These are phyloP conservation scores for Hydrozoanthus gracilis DNA, from an alignment of 92 coral and sea anemone species.

Conservation along the genomic window DNA sequence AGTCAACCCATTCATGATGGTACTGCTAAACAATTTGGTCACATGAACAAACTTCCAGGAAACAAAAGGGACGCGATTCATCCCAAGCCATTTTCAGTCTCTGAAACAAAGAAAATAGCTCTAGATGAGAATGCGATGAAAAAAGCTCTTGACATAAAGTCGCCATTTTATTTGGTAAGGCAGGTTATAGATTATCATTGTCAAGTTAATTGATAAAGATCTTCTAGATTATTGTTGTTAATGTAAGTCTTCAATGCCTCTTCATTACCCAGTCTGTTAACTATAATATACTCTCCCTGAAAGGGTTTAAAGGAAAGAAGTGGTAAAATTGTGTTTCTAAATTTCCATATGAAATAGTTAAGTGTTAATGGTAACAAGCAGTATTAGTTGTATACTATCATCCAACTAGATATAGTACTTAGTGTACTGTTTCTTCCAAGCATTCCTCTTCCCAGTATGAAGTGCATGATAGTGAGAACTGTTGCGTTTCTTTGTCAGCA, in stretches of 20 bases:
- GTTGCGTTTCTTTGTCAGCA: constrained; percentile 46
- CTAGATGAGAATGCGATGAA: constrained; percentile 60
- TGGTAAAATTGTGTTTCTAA: no score
- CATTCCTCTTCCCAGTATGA: not conserved
- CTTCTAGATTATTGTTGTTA: not conserved
- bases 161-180: constrained; percentile 89
- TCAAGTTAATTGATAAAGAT: not conserved
- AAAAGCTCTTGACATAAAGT: constrained; percentile 48
- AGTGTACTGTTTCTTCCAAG: no score
- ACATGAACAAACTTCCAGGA: constrained; percentile 32
- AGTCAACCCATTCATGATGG: constrained; percentile 16
- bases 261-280: no score
- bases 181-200: not conserved
- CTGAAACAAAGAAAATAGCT: constrained; percentile 84
- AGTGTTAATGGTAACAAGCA: no score
- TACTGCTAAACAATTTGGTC: not conserved
- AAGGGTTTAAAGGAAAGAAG: no score
- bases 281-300: no score
- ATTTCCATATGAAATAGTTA: no score
- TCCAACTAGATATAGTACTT: no score
- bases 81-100: constrained; percentile 70
- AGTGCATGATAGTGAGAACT: not conserved
- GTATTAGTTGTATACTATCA: no score
- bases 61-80: constrained; percentile 54
- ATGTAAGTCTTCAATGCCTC: no score